These are phyloP conservation scores for Spilarctia lutea DNA, from an alignment of 2,888 invertebrate species.

Conservation along the genomic window DNA sequence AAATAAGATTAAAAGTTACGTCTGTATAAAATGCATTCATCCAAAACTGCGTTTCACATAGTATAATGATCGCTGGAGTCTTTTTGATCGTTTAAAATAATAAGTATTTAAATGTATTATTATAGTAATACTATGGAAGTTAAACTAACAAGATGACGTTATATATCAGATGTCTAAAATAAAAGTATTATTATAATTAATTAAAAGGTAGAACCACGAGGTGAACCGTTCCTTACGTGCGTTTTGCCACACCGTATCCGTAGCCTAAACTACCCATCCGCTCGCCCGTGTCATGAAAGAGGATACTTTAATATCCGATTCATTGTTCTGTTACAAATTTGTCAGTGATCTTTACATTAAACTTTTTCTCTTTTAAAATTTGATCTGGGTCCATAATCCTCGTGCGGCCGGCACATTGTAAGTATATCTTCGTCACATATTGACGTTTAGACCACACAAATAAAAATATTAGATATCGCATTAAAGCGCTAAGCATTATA, in stretches of 20 bases:
- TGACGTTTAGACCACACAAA: slow-evolving; percentile 80
- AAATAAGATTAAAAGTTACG: too few species aligned
- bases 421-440: slow-evolving; percentile 77
- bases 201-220: background rate
- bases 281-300: slow-evolving; percentile 83
- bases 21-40: too few species aligned
- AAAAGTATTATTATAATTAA: background rate
- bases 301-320: slow-evolving; percentile 86
- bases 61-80: background rate
- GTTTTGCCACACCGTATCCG: slow-evolving; percentile 57
- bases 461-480: slow-evolving; percentile 68
- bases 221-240: slow-evolving; percentile 10
- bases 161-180: too few species aligned
- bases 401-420: slow-evolving; percentile 71
- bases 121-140: too few species aligned
- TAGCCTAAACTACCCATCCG: slow-evolving; percentile 74
- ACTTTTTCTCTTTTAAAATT: slow-evolving; percentile 83
- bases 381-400: slow-evolving; percentile 83
- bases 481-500: slow-evolving; percentile 59
- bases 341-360: slow-evolving; percentile 86
- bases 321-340: slow-evolving; percentile 87
- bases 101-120: too few species aligned
- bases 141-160: too few species aligned
- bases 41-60: background rate
- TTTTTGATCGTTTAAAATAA: background rate